Base-by-base conservation (phyloP, 2,113 vertebrate species). In the Ahaetulla prasina region DNA sequence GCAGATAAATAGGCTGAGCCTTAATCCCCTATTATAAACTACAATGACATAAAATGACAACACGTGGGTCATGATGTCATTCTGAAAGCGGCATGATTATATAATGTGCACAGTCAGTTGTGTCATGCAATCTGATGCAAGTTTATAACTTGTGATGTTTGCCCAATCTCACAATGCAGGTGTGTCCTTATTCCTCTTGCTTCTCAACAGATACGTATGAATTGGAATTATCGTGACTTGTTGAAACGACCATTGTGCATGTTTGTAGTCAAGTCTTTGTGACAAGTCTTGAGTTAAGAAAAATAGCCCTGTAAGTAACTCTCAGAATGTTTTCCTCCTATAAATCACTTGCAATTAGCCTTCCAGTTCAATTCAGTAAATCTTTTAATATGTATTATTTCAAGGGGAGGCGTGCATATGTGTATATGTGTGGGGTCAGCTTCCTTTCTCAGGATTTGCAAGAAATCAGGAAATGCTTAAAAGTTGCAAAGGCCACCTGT, bases 401-500 rank as follows among this genome's bases (percentile, higher is more conserved):
- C 7, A 2, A 7, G 68, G 45, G 1, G 39, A 6, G 11, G 0
- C 0, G 1, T 39, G 0, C 84, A 0, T 85, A 45, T 39, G 1
- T 87, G 6, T 0, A 8, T 18, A 20, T 16, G 18, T 0, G 0
- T 68, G 47, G 45, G 1, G 35, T 43, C 18, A 7, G 91, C 91
- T 68, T 92, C 0, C 0, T 11, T 91, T 39, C 4, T 47, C 87
- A 89, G 0, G 1, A 18, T 57, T 94, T 49, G 1, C 1, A 11
- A 20, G 91, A 43, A 85, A 92, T 3, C 0, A 3, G 35, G 30
- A 4, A 0, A 3, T 2, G 53, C 1, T 0, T 45, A 89, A 3
- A 92, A 94, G 93, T 68, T 93, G 74, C 87, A 20, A 0, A 0
- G 8, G 94, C 92, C 93, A 97, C 96, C 95, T 95, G 96, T 96